These are phyloP conservation scores for Monomorium pharaonis DNA, from an alignment of 1,140 invertebrate genomes.

Conservation along the genomic window DNA sequence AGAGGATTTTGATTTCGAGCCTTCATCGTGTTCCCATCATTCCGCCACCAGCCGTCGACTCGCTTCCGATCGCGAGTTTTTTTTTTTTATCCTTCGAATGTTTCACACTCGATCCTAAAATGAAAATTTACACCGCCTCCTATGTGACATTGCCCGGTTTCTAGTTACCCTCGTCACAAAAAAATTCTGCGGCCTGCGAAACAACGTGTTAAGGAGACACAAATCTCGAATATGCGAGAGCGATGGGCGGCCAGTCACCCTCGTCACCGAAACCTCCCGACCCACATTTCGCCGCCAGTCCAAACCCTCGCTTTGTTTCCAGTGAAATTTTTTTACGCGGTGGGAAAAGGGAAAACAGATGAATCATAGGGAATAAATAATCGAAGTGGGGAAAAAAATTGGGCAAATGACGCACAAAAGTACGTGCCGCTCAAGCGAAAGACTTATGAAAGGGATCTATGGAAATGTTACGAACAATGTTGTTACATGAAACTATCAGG, in stretches of 20 bases:
- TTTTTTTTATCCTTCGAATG: neutral
- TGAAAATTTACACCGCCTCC: constrained; percentile 48
- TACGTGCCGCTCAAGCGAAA: neutral
- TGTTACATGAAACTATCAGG: constrained; percentile 24
- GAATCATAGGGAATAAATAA: constrained; percentile 61
- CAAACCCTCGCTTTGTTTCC: constrained; percentile 30
- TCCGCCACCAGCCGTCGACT: neutral
- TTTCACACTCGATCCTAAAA: constrained; percentile 6
- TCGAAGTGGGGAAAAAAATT: neutral
- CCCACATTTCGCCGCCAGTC: neutral
- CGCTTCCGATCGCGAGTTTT: constrained; percentile 1
- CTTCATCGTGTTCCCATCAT: neutral
- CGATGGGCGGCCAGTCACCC: neutral
- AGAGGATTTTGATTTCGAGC: constrained; percentile 12
- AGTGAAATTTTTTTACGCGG: constrained; percentile 20
- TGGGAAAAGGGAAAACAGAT: neutral
- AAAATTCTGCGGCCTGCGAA: constrained; percentile 12
- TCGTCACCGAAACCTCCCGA: neutral
- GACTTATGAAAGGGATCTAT: neutral
- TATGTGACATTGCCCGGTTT: neutral
- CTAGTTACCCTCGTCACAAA: neutral
- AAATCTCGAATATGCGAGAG: constrained; percentile 59
- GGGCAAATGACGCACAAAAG: neutral
- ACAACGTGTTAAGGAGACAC: constrained; percentile 50
- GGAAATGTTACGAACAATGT: constrained; percentile 5